Conservation (phyloP, 2,888 invertebrate genomes). For the Drosophila melanosoma region DNA sequence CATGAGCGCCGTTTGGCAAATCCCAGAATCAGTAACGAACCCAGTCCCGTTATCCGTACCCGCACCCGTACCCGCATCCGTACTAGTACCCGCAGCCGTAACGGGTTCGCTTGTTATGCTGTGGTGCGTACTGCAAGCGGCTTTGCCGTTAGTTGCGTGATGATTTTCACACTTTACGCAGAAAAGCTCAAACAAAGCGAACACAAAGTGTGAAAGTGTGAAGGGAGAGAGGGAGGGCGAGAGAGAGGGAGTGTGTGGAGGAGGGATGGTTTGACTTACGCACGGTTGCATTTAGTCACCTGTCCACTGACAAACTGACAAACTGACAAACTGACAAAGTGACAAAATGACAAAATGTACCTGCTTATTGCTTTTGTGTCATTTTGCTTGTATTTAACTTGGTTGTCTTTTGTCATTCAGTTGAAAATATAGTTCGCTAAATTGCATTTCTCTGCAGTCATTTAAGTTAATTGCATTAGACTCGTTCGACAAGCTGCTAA, state of each 20-base stretch:
- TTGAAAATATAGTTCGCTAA: conserved; percentile 71
- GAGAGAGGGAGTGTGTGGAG: neutral
- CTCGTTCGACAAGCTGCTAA: conserved; percentile 69
- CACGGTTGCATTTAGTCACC: conserved; percentile 64
- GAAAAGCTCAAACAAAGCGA: conserved; percentile 31
- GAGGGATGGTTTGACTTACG: conserved; percentile 40
- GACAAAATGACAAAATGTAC: conserved; percentile 34
- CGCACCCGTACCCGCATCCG: neutral
- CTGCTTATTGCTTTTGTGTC: conserved; percentile 13
- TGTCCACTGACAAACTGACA: conserved; percentile 29
- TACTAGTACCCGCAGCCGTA: neutral
- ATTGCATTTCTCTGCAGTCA: conserved; percentile 75
- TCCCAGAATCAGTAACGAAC: conserved; percentile 25
- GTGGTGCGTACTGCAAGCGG: conserved; percentile 38
- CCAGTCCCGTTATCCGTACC: neutral
- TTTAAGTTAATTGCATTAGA: conserved; percentile 81
- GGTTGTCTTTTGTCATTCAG: conserved; percentile 22
- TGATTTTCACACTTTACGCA: conserved; percentile 76
- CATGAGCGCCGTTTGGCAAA: conserved; percentile 59
- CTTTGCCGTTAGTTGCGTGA: conserved; percentile 60
- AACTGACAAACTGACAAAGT: conserved; percentile 12
- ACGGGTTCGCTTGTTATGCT: neutral
- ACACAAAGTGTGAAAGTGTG: neutral
- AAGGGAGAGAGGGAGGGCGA: neutral
- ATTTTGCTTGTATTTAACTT: conserved; percentile 33